Evolutionary conservation across 2,113 vertebrate genomes (phyloP).

Genomic region (Pleuronectes platessa): DNA sequence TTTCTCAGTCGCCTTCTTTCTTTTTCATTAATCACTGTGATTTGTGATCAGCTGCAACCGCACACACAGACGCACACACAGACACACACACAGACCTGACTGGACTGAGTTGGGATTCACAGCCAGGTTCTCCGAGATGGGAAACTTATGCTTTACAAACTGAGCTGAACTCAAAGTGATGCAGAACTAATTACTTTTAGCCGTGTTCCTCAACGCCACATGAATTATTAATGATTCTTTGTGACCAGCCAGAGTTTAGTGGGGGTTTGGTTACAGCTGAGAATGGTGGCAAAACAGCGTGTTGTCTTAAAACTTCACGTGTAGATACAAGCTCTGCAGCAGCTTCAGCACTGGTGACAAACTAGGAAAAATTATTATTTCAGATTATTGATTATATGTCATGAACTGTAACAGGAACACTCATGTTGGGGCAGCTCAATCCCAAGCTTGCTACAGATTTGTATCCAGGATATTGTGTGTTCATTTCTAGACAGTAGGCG

Average conservation of each 20-base stretch:
- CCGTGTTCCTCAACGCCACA: background rate
- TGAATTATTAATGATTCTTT: conserved; percentile 4
- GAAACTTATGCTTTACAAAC: background rate
- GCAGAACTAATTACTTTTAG: conserved; percentile 8
- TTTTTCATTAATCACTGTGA: too few species aligned
- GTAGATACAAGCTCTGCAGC: background rate
- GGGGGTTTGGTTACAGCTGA: background rate
- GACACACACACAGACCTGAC: background rate
- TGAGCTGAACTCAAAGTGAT: conserved; percentile 10
- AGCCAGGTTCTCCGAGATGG: background rate
- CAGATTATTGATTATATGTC: background rate
- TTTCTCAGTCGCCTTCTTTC: too few species aligned
- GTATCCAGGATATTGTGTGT: background rate
- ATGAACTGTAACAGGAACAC: background rate
- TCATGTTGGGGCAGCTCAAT: background rate
- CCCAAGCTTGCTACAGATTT: too few species aligned
- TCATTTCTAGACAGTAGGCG: too few species aligned
- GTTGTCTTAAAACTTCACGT: background rate
- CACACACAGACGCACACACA: background rate
- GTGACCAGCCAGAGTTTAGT: background rate
- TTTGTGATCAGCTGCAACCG: too few species aligned
- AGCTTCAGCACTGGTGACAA: background rate
- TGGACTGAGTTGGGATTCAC: background rate
- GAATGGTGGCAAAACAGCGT: background rate
- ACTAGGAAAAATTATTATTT: too few species aligned